phyloP scores from a whole-genome alignment of 2,797 vertebrate species.

The Monodelphis domestica region DNA sequence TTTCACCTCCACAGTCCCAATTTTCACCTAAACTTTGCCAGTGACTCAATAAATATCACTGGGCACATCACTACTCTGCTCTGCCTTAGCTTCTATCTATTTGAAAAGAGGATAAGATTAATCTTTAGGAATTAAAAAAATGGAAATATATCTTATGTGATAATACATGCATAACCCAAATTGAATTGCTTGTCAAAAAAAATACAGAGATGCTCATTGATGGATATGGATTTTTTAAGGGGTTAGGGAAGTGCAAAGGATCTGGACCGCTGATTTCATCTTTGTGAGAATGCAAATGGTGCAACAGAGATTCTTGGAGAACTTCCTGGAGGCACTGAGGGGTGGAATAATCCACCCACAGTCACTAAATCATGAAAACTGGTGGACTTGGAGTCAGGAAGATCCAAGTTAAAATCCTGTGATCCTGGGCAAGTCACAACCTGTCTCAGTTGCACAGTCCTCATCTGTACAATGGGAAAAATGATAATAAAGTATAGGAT shows the following conservation, averaged over 20 bases:
- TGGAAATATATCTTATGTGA: too few species aligned
- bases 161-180: too few species aligned
- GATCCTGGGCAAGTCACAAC: too few species aligned
- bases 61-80: neutral
- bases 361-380: neutral
- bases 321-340: neutral
- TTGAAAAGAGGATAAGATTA: neutral
- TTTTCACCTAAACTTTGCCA: neutral
- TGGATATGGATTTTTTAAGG: neutral
- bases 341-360: neutral
- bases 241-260: neutral
- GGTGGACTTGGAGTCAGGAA: neutral
- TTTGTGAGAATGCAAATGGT: neutral
- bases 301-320: neutral
- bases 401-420: neutral
- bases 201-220: neutral
- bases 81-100: neutral
- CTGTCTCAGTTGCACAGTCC: neutral
- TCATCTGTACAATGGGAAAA: neutral
- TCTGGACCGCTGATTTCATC: neutral
- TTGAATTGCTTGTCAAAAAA: too few species aligned
- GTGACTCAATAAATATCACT: neutral
- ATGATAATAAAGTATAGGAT: too few species aligned
- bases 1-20: neutral
- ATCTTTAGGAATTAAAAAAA: neutral